Base-by-base conservation (phyloP, 2,113 vertebrate species). In the Gyps fulvus region DNA sequence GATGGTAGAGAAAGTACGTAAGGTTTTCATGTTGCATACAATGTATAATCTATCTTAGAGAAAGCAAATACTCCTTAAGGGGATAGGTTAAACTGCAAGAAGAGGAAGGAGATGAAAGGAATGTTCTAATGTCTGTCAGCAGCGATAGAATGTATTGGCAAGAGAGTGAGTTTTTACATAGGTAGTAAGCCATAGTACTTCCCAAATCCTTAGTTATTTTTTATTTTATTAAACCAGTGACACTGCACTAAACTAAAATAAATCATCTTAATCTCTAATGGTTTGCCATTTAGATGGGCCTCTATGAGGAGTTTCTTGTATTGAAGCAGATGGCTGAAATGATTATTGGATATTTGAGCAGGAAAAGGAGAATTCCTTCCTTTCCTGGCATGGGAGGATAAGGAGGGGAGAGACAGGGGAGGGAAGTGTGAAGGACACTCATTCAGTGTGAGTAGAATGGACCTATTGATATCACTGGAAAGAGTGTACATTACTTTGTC, bases 51-150 rank as follows among this genome's bases (percentile, higher is more conserved):
- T 97, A 79, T 98, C 94, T 98, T 95, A 86, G 81, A 81, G 97
- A 98, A 98, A 98, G 79, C 89, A 80, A 93, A 98, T 98, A 98
- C 88, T 95, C 97, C 98, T 98, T 98, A 38, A 85, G 98, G 98
- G 98, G 95, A 74, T 92, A 96, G 55, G 93, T 87, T 97, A 97
- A 96, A 97, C 95, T 97, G 93, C 95, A 97, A 97, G 97, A 97
- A 95, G 95, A 98, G 93, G 96, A 97, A 98, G 94, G 96, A 97
- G 97, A 98, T 98, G 96, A 98, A 98, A 98, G 93, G 86, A 97
- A 97, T 89, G 81, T 96, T 97, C 95, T 95, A 92, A 83, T 91
- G 95, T 97, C 97, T 98, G 96, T 98, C 97, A 98, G 91, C 96
- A 96, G 71, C 7, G n/a, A 89, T 96, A 97, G 94, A 92, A 90